Conservation (phyloP, 2,113 vertebrate genomes). For the Crypturellus undulatus region DNA sequence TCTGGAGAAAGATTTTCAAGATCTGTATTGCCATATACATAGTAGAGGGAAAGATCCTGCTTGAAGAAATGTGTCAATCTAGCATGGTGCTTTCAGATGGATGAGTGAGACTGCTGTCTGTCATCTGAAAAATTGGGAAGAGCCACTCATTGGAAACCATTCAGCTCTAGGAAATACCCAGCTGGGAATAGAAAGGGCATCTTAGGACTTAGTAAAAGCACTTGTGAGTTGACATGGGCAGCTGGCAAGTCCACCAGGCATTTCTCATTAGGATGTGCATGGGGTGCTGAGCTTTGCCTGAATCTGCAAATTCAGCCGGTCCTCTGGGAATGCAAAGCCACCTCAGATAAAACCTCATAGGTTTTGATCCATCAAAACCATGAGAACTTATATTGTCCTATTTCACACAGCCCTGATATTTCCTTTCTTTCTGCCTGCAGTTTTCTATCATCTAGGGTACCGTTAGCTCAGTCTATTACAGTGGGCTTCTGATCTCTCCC, state of each 20-base stretch:
- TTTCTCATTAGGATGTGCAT: not conserved
- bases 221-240: not conserved
- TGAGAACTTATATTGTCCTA: not conserved
- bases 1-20: not conserved
- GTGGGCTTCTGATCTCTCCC: not conserved
- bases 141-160: not conserved
- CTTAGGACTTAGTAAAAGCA: not conserved
- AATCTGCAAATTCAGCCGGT: not conserved
- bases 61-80: not conserved
- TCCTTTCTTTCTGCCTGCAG: not conserved
- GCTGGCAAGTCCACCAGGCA: not conserved
- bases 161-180: not conserved
- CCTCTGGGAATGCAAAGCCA: not conserved
- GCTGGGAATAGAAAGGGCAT: not conserved
- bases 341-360: not conserved
- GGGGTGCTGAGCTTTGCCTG: not conserved
- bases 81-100: not conserved
- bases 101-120: not conserved
- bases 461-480: slow-evolving; percentile 38
- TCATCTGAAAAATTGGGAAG: not conserved
- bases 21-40: not conserved
- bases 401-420: not conserved
- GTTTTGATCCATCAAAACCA: not conserved
- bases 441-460: not conserved
- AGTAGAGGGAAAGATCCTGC: not conserved